phyloP scores from a whole-genome alignment of 2,797 vertebrate genomes.

The Tragelaphus eurycerus region DNA sequence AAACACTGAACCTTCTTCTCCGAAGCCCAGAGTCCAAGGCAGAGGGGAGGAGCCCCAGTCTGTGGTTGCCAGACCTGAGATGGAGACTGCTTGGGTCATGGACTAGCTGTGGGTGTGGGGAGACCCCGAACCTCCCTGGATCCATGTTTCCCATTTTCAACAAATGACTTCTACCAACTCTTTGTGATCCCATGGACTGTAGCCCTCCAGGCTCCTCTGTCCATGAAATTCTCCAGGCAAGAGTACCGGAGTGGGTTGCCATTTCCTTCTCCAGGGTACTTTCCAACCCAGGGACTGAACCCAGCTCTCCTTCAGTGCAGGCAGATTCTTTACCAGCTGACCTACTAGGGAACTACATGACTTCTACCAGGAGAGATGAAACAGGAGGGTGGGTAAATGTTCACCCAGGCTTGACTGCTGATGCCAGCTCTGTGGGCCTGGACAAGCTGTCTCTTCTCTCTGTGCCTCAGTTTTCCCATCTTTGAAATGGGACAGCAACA shows the following conservation, averaged over 20 bases:
- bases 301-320: not conserved
- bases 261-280: not conserved
- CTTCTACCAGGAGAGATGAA: not conserved
- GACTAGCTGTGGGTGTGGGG: not conserved
- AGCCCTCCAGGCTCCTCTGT: not conserved
- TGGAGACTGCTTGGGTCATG: not conserved
- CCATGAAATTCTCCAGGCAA: not conserved
- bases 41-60: not conserved
- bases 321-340: not conserved
- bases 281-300: not conserved
- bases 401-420: not conserved
- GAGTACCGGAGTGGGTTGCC: not conserved
- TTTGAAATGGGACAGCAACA: not conserved
- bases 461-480: not conserved
- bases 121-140: not conserved
- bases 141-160: not conserved
- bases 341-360: not conserved
- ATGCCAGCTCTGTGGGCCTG: not conserved
- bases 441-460: not conserved
- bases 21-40: rapidly evolving
- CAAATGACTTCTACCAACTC: not conserved
- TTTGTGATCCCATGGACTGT: not conserved
- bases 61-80: rapidly evolving
- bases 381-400: not conserved
- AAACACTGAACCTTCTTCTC: not conserved